Evolutionary conservation across 2,797 vertebrate genomes (phyloP), one percentile per base, ranked within the genome.

Genomic region (Coracias cyanogaster): DNA sequence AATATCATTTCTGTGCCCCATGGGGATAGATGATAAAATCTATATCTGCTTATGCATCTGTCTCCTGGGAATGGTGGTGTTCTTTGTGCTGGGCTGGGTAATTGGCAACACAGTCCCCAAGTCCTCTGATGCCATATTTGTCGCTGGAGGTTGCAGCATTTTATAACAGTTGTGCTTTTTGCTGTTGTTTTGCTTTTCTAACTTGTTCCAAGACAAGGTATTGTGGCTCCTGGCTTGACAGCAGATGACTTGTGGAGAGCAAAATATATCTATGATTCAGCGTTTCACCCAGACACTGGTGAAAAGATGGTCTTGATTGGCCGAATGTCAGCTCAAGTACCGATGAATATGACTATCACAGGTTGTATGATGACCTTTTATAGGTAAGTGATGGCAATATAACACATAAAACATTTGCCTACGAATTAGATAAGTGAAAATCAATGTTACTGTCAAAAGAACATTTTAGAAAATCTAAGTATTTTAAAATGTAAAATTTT

Each of bases 291-390:
- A 0, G 99, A 99, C 96, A 99, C 99, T 0, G 99, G 99, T 9
- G 99, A 99, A 94, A 99, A 99, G 98, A 99, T 99, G 99, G 98
- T 99, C 51, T 94, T 99, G 97, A 99, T 99, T 39, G 99, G 99
- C 57, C 98, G 99, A 76, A 99, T 99, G 99, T 99, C 99, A 1
- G 99, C 99, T 43, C 99, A 99, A 97, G 99, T 99, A 31, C 99
- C 99, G 31, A 99, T 99, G 99, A 99, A 99, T 97, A 99, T 99
- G 99, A 99, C 99, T 43, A 99, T 99, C 98, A 99, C 99, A 10
- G 99, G 99, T 54, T 99, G 99, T 84, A 99, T 99, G 99, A 99
- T 99, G 99, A 99, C 99, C 0, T 99, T 99, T 96, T 99, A 99
- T 97, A 99, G 98, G 99, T 99, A 95, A 98, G 98, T 70, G 31